Conservation (phyloP, 2,888 invertebrate species). For the Notodonta dromedarius region DNA sequence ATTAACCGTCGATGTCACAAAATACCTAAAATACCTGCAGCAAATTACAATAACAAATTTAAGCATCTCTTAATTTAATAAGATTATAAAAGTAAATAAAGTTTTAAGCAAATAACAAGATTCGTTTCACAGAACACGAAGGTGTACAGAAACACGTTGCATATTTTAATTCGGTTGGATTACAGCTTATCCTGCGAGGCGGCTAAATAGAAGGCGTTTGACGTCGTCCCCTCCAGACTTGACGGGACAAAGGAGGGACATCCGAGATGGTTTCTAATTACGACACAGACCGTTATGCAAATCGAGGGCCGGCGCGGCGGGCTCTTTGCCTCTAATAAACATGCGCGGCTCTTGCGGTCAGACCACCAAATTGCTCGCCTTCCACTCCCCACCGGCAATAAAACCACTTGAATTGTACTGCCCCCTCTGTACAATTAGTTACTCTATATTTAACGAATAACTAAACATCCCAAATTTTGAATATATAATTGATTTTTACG, state of each 20-base stretch:
- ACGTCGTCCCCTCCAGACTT: conserved; percentile 66
- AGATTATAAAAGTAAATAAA: no score
- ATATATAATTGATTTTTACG: background rate
- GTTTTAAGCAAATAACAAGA: conserved; percentile 1
- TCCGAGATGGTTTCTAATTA: conserved; percentile 84
- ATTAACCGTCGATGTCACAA: no score
- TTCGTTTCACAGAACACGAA: conserved; percentile 4
- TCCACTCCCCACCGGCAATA: conserved; percentile 64
- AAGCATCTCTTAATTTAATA: background rate
- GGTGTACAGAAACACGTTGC: conserved; percentile 42
- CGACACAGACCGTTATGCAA: conserved; percentile 82
- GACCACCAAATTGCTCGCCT: conserved; percentile 76
- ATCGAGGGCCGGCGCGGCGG: conserved; percentile 70
- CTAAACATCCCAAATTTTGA: background rate
- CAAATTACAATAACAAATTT: background rate
- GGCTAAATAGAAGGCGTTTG: conserved; percentile 76
- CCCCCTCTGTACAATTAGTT: conserved; percentile 38
- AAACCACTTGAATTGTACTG: conserved; percentile 66
- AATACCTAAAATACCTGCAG: no score
- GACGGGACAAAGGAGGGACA: conserved; percentile 77
- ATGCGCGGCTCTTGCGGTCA: conserved; percentile 79
- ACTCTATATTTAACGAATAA: conserved; percentile 3
- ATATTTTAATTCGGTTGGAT: conserved; percentile 60
- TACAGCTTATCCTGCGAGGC: conserved; percentile 58
- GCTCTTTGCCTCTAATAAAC: conserved; percentile 82